phyloP scores from a whole-genome alignment of 2,113 vertebrate genomes.

The Misgurnus anguillicaudatus region DNA sequence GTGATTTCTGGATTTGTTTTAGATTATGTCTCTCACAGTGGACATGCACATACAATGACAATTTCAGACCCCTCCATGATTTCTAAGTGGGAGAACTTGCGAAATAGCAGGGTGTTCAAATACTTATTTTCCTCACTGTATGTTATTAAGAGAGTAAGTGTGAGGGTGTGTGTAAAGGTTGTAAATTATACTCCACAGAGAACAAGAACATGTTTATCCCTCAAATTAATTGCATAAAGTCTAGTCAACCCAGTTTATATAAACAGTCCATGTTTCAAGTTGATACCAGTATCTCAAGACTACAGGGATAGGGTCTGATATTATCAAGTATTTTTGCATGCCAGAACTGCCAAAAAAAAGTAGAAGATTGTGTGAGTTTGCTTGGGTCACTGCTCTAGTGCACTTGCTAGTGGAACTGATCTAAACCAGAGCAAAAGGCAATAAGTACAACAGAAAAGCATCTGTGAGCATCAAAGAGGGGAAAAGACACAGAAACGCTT shows the following conservation, averaged over 20 bases:
- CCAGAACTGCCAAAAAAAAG: too few species aligned
- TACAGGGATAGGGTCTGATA: neutral
- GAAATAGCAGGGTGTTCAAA: too few species aligned
- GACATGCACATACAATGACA: too few species aligned
- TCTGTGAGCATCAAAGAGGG: neutral
- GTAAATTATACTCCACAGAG: neutral
- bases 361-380: neutral
- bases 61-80: too few species aligned
- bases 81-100: too few species aligned
- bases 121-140: too few species aligned
- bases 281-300: neutral
- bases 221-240: constrained; percentile 7
- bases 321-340: too few species aligned
- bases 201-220: neutral
- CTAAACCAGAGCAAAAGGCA: neutral
- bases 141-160: too few species aligned
- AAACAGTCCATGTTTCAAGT: constrained; percentile 6
- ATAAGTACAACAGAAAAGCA: constrained; percentile 48
- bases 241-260: neutral
- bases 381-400: neutral
- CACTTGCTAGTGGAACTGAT: neutral
- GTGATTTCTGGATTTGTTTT: too few species aligned
- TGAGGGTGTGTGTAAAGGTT: neutral
- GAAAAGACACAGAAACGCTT: neutral
- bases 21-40: too few species aligned